A percentile compares a stretch with the other conserved stretches of the same genome.
phyloP scores from a whole-genome alignment of 1,140 invertebrate species.

The Drosophila miranda region DNA sequence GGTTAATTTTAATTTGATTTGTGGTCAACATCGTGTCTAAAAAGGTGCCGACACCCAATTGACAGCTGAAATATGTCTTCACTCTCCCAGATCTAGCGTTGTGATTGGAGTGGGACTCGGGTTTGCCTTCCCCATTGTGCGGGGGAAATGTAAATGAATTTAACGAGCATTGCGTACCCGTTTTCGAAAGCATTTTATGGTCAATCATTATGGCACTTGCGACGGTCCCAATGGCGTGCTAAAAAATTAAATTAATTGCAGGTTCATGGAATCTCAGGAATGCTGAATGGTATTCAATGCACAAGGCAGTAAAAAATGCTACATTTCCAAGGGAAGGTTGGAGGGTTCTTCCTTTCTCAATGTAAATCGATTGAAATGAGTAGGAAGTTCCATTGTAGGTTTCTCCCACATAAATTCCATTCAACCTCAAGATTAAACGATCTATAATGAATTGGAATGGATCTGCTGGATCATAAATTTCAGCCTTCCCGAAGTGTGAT shows the following conservation, averaged over 20 bases:
- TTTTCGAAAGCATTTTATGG: constrained; percentile 43
- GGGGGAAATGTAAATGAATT: constrained; percentile 35
- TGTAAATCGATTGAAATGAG: too few species aligned
- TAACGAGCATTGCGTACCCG: constrained; percentile 45
- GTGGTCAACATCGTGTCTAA: constrained; percentile 17
- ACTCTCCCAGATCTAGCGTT: constrained; percentile 13
- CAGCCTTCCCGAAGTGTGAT: constrained; percentile 34
- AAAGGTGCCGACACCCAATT: constrained; percentile 28
- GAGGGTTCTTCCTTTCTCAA: too few species aligned
- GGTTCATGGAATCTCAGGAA: constrained; percentile 10
- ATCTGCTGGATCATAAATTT: constrained; percentile 34
- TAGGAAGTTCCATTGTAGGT: too few species aligned
- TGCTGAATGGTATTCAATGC: not conserved
- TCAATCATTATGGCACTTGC: constrained; percentile 40
- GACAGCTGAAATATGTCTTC: constrained; percentile 16
- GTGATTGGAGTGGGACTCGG: constrained; percentile 1
- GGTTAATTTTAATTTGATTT: constrained; percentile 25
- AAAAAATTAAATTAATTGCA: constrained; percentile 14
- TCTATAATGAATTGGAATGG: constrained; percentile 44
- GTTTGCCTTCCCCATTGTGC: constrained; percentile 28
- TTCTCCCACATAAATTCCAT: constrained; percentile 1
- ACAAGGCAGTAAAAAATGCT: not conserved
- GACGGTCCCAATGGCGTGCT: constrained; percentile 17
- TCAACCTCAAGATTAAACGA: constrained; percentile 15
- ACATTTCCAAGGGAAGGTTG: not conserved